phyloP scores from a whole-genome alignment of 1,140 invertebrate genomes.

The Pogonomyrmex californicus region DNA sequence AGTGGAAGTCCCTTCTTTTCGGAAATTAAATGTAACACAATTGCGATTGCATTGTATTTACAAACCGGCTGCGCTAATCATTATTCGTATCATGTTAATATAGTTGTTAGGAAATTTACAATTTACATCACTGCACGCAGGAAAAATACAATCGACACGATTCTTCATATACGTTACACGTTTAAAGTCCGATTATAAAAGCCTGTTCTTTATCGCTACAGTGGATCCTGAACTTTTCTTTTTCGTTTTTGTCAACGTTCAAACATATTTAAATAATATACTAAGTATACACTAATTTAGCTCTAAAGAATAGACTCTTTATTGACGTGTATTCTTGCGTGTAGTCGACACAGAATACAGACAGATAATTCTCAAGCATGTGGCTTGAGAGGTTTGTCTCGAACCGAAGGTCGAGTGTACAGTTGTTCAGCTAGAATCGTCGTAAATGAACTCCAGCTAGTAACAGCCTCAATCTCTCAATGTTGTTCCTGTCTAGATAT shows the following conservation, averaged over 20 bases:
- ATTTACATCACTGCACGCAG: too few relatives aligned
- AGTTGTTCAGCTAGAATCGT: slow-evolving; percentile 36
- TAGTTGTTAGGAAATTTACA: background rate
- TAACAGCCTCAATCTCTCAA: slow-evolving; percentile 78
- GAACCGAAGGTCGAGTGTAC: slow-evolving; percentile 18
- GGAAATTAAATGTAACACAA: background rate
- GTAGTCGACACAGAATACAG: background rate
- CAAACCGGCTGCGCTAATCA: background rate
- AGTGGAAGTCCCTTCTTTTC: background rate
- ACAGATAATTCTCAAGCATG: slow-evolving; percentile 13
- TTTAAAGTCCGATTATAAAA: background rate
- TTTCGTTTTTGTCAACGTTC: too few relatives aligned
- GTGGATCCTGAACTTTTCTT: too few relatives aligned
- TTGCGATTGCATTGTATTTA: background rate
- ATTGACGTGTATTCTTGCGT: background rate
- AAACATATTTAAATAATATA: too few relatives aligned
- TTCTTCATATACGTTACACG: background rate
- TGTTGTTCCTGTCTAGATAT: slow-evolving; percentile 77
- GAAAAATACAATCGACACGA: too few relatives aligned
- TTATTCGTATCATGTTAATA: background rate
- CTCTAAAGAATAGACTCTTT: background rate
- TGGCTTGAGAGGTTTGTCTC: background rate
- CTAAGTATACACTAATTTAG: too few relatives aligned
- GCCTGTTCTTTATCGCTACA: too few relatives aligned
- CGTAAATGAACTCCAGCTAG: slow-evolving; percentile 65